Evolutionary conservation across 2,113 vertebrate genomes (phyloP).

Genomic region (Eretmochelys imbricata): DNA sequence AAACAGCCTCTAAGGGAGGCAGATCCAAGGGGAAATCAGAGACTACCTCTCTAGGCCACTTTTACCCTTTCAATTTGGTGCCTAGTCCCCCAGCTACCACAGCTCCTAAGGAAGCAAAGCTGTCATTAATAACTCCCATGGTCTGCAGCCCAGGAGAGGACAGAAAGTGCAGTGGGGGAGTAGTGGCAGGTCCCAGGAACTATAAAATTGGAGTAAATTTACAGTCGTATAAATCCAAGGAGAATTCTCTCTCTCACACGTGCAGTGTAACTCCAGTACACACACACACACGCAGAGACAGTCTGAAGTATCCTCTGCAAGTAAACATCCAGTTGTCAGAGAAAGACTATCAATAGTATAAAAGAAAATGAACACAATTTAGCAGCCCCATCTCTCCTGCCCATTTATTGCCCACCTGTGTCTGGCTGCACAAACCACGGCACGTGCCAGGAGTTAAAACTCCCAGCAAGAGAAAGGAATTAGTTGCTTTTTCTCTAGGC

Average conservation of each 20-base stretch:
- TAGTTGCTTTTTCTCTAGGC: background rate
- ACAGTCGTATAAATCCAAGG: conserved; percentile 40
- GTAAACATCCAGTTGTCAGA: conserved; percentile 75
- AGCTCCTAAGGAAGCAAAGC: conserved; percentile 12
- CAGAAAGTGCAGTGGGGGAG: background rate
- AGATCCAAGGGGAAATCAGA: conserved; percentile 20
- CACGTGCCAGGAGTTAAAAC: conserved; percentile 59
- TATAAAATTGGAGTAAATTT: conserved; percentile 53
- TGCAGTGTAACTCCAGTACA: conserved; percentile 1
- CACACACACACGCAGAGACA: background rate
- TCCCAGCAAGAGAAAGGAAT: conserved; percentile 1
- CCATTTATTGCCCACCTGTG: conserved; percentile 57
- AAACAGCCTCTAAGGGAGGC: conserved; percentile 9
- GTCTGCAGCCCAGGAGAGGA: background rate
- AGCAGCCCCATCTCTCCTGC: conserved; percentile 47
- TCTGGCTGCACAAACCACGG: conserved; percentile 60
- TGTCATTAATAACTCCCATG: conserved; percentile 23
- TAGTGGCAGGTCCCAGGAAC: conserved; percentile 3
- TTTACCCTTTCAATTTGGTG: background rate
- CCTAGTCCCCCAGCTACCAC: background rate
- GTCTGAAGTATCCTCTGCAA: conserved; percentile 68
- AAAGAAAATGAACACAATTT: conserved; percentile 68
- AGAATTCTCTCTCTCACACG: conserved; percentile 41
- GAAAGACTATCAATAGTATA: conserved; percentile 64
- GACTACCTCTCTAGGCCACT: conserved; percentile 2